Conservation (phyloP, 2,797 vertebrate genomes). For the Neoniphon sammara region DNA sequence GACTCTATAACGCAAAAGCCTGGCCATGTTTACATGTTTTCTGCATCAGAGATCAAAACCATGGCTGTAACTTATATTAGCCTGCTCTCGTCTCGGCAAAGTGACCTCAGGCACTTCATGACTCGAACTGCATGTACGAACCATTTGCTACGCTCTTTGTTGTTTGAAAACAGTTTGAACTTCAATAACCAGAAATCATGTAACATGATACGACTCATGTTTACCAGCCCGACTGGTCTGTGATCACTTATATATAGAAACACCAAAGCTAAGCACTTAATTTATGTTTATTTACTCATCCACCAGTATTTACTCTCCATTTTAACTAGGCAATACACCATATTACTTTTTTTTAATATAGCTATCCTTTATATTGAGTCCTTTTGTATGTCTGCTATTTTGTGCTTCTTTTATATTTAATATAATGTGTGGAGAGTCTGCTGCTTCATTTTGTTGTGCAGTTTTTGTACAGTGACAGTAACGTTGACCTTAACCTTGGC, state of each 20-base stretch:
- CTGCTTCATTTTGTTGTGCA: too few relatives aligned
- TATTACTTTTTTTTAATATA: too few relatives aligned
- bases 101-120: background rate
- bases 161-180: constrained; percentile 18
- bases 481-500: too few relatives aligned
- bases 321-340: too few relatives aligned
- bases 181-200: constrained; percentile 26
- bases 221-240: background rate
- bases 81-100: background rate
- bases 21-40: background rate
- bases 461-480: too few relatives aligned
- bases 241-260: constrained; percentile 8
- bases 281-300: too few relatives aligned
- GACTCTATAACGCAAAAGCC: background rate
- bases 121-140: constrained; percentile 12
- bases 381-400: too few relatives aligned
- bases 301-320: too few relatives aligned
- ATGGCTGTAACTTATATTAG: background rate
- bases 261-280: background rate
- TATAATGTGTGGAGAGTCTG: too few relatives aligned
- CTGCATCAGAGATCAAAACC: background rate
- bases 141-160: constrained; percentile 1
- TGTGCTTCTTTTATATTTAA: too few relatives aligned
- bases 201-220: constrained; percentile 9
- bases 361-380: too few relatives aligned